phyloP scores from a whole-genome alignment of 2,113 vertebrate species.

The Microtus montanus region DNA sequence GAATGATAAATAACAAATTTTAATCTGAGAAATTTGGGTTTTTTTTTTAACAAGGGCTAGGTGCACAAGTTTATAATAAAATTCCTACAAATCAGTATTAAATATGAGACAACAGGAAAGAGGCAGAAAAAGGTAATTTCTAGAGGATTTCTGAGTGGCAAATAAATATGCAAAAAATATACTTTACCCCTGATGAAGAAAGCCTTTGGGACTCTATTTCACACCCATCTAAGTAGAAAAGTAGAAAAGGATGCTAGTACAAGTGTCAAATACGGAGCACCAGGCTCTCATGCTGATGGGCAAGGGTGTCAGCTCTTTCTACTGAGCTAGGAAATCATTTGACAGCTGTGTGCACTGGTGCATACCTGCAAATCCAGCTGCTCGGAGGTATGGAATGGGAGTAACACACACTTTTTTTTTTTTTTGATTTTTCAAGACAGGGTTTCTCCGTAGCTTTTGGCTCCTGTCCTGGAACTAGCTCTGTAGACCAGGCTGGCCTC shows the following conservation, averaged over 20 bases:
- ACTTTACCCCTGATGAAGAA: neutral
- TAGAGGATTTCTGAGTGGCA: neutral
- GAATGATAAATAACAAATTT: neutral
- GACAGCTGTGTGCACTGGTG: neutral
- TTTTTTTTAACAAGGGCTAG: neutral
- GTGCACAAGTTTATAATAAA: neutral
- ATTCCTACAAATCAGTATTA: slow-evolving; percentile 38
- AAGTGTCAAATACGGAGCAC: neutral
- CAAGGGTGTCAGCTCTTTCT: neutral
- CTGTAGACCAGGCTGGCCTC: no score
- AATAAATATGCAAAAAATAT: slow-evolving; percentile 22
- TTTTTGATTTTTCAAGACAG: no score
- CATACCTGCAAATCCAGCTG: neutral
- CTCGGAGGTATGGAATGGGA: neutral
- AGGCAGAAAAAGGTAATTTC: neutral
- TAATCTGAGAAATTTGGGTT: neutral
- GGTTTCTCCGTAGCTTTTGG: no score
- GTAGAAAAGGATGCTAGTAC: neutral
- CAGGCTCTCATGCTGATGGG: neutral
- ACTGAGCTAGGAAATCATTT: slow-evolving; percentile 27
- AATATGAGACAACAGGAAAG: neutral
- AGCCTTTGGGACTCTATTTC: neutral
- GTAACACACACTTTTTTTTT: no score
- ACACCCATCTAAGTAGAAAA: neutral
- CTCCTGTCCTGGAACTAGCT: no score